Evolutionary conservation across 2,888 invertebrate genomes (phyloP).

Genomic region (Sinodicranocentrus sp.): DNA sequence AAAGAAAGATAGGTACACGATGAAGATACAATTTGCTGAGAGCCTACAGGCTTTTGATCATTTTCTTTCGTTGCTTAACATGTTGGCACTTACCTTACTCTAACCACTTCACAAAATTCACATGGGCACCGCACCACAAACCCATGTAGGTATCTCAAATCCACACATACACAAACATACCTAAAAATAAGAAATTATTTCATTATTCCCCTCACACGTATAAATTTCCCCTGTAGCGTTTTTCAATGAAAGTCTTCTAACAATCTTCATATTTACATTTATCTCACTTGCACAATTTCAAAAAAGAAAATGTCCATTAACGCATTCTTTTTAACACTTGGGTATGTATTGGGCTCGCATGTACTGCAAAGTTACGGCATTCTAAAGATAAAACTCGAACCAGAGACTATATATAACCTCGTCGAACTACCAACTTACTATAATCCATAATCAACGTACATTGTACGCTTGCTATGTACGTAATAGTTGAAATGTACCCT

Average conservation of each 20-base stretch:
- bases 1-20: no score
- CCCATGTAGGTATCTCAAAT: neutral
- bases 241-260: constrained; percentile 4
- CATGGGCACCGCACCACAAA: neutral
- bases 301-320: constrained; percentile 14
- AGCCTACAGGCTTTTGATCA: constrained; percentile 13
- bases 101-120: constrained; percentile 34
- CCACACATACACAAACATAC: constrained; percentile 20
- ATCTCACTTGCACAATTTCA: neutral
- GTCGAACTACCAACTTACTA: no score
- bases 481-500: neutral
- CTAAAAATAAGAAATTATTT: constrained; percentile 37
- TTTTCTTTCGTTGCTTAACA: constrained; percentile 34
- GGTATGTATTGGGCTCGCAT: neutral
- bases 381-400: neutral
- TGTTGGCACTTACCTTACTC: constrained; percentile 35
- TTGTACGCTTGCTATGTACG: constrained; percentile 7
- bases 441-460: neutral
- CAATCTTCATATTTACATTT: constrained; percentile 16
- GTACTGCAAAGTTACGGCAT: constrained; percentile 13
- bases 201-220: neutral
- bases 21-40: no score
- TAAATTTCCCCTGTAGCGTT: neutral
- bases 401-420: no score
- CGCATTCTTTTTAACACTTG: constrained; percentile 5